phyloP scores from a whole-genome alignment of 2,888 invertebrate species.

The Parnassius mnemosyne region DNA sequence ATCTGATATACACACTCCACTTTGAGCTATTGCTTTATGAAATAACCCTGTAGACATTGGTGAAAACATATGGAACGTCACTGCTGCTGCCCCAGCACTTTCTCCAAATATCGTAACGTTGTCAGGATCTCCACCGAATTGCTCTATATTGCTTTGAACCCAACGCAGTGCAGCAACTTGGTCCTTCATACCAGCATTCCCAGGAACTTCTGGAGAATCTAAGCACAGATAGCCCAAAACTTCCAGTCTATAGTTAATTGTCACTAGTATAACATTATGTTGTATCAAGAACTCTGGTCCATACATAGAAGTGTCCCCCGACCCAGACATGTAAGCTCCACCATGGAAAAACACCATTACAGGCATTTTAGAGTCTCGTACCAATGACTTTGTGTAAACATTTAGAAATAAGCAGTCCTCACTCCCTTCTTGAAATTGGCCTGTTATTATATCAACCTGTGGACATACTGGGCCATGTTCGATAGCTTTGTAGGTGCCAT shows the following conservation, averaged over 20 bases:
- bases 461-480: slow-evolving; percentile 51
- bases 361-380: slow-evolving; percentile 39
- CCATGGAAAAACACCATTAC: slow-evolving; percentile 65
- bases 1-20: slow-evolving; percentile 43
- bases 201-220: slow-evolving; percentile 50
- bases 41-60: slow-evolving; percentile 54
- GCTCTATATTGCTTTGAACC: slow-evolving; percentile 45
- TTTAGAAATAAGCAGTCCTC: slow-evolving; percentile 56
- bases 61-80: slow-evolving; percentile 54
- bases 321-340: slow-evolving; percentile 51
- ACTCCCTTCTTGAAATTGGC: slow-evolving; percentile 37
- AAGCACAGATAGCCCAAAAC: slow-evolving; percentile 49
- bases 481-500: slow-evolving; percentile 45
- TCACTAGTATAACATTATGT: slow-evolving; percentile 58
- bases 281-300: slow-evolving; percentile 56
- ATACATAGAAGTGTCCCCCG: slow-evolving; percentile 43
- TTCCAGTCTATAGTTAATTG: slow-evolving; percentile 60
- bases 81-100: slow-evolving; percentile 54
- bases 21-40: slow-evolving; percentile 52
- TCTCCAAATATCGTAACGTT: slow-evolving; percentile 56
- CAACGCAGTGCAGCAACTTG: slow-evolving; percentile 50
- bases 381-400: slow-evolving; percentile 45
- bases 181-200: slow-evolving; percentile 58
- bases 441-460: slow-evolving; percentile 41
- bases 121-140: slow-evolving; percentile 48